phyloP scores from a whole-genome alignment of 2,797 vertebrate genomes.

The Microctenopoma lineatum region DNA sequence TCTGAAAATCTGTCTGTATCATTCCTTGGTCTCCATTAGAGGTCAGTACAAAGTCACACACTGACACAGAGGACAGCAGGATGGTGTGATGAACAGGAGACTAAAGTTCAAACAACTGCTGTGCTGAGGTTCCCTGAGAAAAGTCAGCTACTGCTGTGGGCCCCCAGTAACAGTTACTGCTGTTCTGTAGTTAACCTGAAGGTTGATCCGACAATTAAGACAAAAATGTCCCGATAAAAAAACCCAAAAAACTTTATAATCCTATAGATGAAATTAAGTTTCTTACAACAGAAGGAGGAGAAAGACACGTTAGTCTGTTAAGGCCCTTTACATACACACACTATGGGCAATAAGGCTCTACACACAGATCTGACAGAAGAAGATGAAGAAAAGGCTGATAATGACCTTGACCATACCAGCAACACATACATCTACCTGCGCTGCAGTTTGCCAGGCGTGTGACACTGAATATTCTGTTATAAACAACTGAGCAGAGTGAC shows the following conservation, averaged over 20 bases:
- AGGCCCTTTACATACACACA: slow-evolving; percentile 29
- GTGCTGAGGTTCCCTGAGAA: neutral
- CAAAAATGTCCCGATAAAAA: slow-evolving; percentile 21
- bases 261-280: too few relatives aligned
- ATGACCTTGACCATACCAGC: slow-evolving; percentile 54
- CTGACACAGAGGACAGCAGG: slow-evolving; percentile 24
- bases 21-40: slow-evolving; percentile 51
- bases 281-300: too few relatives aligned
- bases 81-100: slow-evolving; percentile 22
- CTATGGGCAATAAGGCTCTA: slow-evolving; percentile 11
- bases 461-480: slow-evolving; percentile 29
- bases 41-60: slow-evolving; percentile 66
- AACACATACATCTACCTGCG: neutral
- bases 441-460: neutral
- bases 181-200: slow-evolving; percentile 28
- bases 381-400: slow-evolving; percentile 17
- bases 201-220: slow-evolving; percentile 51
- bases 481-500: slow-evolving; percentile 27
- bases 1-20: slow-evolving; percentile 29
- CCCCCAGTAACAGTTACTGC: neutral
- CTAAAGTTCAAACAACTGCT: slow-evolving; percentile 26
- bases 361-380: slow-evolving; percentile 29
- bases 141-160: neutral
- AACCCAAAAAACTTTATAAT: neutral
- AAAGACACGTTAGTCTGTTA: neutral